Conservation (phyloP, 2,888 invertebrate species). For the Spatulosminthurus flaviceps region DNA sequence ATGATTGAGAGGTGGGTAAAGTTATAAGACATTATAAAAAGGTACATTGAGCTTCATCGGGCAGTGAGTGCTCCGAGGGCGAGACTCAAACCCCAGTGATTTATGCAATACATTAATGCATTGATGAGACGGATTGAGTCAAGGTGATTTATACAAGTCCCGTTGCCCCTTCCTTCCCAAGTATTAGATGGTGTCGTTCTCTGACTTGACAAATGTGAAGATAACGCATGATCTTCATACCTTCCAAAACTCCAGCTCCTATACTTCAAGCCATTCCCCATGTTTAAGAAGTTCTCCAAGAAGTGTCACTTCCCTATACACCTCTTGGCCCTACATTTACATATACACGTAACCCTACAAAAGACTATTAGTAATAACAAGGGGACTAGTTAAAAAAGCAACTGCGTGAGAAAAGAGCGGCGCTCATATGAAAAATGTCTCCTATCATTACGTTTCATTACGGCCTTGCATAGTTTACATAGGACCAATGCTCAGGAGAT, state of each 20-base stretch:
- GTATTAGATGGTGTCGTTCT: conserved; percentile 42
- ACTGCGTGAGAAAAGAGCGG: too few species aligned
- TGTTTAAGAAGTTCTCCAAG: too few species aligned
- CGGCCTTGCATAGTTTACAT: conserved; percentile 16
- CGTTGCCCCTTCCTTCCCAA: conserved; percentile 4
- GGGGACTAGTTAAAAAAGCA: conserved; percentile 6
- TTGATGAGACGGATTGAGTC: conserved; percentile 50
- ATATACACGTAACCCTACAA: too few species aligned
- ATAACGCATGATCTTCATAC: conserved; percentile 30
- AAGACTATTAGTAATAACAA: not conserved
- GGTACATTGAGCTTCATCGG: not conserved
- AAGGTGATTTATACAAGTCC: conserved; percentile 43
- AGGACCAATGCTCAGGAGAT: too few species aligned
- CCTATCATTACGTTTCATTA: conserved; percentile 46
- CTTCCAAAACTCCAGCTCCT: too few species aligned
- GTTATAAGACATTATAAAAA: not conserved
- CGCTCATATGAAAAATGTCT: conserved; percentile 32
- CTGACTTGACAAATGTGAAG: conserved; percentile 42
- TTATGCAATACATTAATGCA: conserved; percentile 51
- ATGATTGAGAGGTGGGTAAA: conserved; percentile 40
- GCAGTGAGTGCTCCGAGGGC: not conserved
- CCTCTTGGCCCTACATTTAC: too few species aligned
- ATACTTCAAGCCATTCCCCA: too few species aligned
- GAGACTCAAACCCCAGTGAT: conserved; percentile 34
- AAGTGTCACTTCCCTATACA: too few species aligned